These are phyloP conservation scores for Nebria salina DNA, from an alignment of 2,888 invertebrate species.

Conservation along the genomic window DNA sequence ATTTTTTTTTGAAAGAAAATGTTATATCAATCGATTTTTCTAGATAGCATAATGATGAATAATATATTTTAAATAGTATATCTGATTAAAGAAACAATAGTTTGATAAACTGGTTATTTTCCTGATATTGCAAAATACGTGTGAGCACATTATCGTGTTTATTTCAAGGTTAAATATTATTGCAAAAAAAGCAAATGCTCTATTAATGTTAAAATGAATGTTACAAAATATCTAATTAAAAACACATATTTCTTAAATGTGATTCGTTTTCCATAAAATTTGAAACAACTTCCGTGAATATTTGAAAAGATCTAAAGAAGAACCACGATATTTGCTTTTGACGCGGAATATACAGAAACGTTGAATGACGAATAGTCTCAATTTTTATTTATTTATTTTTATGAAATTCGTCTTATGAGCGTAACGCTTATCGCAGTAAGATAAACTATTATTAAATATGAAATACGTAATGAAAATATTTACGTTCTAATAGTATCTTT, in stretches of 20 bases:
- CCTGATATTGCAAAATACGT: not conserved
- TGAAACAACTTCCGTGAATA: not conserved
- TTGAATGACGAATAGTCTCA: not conserved
- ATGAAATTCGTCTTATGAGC: not conserved
- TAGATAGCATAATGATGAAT: not conserved
- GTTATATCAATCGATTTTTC: not conserved
- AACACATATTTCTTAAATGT: not conserved
- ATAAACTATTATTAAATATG: not conserved
- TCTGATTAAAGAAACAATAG: not conserved
- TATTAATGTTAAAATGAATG: not conserved
- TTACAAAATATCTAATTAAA: not conserved
- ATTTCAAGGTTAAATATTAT: not conserved
- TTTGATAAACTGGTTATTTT: not conserved
- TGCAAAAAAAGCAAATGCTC: not conserved
- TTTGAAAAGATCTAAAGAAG: not conserved
- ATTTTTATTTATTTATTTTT: not conserved
- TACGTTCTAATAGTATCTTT: not conserved
- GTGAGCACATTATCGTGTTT: not conserved
- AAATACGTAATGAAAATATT: not conserved
- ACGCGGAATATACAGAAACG: not conserved
- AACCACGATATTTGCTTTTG: not conserved
- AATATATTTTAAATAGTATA: not conserved
- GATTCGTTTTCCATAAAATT: not conserved
- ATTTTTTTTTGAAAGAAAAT: not conserved
- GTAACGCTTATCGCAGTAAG: not conserved